Evolutionary conservation across 1,140 invertebrate species (phyloP).

Genomic region (Nephotettix cincticeps): DNA sequence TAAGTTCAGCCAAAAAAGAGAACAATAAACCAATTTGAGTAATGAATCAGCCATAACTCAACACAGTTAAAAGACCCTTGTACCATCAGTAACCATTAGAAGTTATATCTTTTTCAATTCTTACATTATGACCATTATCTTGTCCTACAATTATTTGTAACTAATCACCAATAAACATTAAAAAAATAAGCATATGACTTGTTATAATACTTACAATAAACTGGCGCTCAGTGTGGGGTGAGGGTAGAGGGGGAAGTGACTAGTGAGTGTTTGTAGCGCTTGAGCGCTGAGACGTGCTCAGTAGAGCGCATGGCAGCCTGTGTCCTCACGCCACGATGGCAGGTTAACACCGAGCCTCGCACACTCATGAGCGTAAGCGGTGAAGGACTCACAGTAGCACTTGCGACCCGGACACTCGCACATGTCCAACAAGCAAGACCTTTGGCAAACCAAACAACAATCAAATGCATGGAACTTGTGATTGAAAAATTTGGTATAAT

Average conservation of each 20-base stretch:
- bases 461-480: not conserved
- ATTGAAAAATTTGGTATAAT: not conserved
- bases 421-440: constrained; percentile 85
- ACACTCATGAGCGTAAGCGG: constrained; percentile 86
- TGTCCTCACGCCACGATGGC: constrained; percentile 61
- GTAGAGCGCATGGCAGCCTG: constrained; percentile 52
- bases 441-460: constrained; percentile 44
- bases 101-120: no score
- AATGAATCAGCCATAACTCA: no score
- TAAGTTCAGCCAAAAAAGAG: no score
- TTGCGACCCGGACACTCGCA: constrained; percentile 80
- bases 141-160: no score
- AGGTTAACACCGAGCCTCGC: constrained; percentile 68
- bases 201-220: not conserved
- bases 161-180: no score
- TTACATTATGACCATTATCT: no score
- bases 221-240: not conserved
- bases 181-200: no score
- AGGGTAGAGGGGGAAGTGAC: constrained; percentile 34
- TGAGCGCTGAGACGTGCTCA: constrained; percentile 43
- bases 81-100: no score
- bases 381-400: constrained; percentile 87
- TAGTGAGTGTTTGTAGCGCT: constrained; percentile 30
- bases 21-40: no score
- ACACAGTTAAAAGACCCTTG: no score